Percentiles rank a stretch among this genome's conserved stretches.
phyloP scores from a whole-genome alignment of 2,797 vertebrate genomes.

The Acridotheres tristis region DNA sequence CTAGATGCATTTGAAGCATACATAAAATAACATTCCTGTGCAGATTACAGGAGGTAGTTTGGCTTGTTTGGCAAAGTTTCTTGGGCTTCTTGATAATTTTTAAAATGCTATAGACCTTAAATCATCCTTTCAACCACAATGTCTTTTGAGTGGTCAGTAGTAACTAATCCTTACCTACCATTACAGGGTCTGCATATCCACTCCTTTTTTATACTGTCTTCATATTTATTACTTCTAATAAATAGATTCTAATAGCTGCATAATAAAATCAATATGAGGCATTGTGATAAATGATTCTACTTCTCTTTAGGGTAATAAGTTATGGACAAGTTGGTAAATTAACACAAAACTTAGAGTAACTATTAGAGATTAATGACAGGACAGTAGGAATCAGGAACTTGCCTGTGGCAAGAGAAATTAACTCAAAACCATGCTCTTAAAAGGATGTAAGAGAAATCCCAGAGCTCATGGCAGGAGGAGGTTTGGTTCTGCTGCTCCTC shows the following conservation, averaged over 20 bases:
- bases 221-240: not conserved
- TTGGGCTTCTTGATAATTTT: not conserved
- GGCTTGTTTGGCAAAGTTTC: conserved; percentile 19
- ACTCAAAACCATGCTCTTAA: not conserved
- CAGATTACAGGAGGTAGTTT: conserved; percentile 5
- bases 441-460: not conserved
- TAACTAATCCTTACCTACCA: not conserved
- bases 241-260: not conserved
- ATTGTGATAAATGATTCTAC: not conserved
- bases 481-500: not conserved
- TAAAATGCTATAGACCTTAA: not conserved
- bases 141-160: not conserved
- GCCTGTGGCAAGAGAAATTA: not conserved
- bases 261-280: not conserved
- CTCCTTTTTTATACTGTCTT: not conserved
- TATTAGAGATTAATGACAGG: not conserved
- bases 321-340: not conserved
- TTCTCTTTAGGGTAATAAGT: not conserved
- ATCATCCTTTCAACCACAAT: not conserved
- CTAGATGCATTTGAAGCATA: not conserved
- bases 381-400: not conserved
- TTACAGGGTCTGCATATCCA: not conserved
- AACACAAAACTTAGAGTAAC: not conserved
- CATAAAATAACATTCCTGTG: conserved; percentile 29
- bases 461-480: not conserved